phyloP scores from a whole-genome alignment of 2,113 vertebrate genomes.

The Myiozetetes cayanensis region DNA sequence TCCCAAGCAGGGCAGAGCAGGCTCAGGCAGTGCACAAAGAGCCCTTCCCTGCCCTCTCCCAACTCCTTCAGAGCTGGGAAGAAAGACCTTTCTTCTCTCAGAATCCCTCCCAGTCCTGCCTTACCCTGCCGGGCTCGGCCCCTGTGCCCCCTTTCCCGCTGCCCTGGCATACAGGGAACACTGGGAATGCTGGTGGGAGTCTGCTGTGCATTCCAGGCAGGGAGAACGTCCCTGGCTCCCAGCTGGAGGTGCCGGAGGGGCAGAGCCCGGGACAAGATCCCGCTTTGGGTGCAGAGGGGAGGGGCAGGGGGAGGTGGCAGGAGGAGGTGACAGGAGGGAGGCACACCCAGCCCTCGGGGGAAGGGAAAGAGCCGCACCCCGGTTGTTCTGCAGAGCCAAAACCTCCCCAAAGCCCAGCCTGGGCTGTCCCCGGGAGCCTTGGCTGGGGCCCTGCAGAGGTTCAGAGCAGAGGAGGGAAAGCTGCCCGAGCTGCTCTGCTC shows the following conservation, averaged over 20 bases:
- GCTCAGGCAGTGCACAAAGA: not conserved
- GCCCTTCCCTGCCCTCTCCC: not conserved
- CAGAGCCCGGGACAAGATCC: too few relatives aligned
- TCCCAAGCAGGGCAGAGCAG: not conserved
- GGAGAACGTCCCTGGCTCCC: too few relatives aligned
- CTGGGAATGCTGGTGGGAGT: not conserved
- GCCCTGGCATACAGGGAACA: not conserved
- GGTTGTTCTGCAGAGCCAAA: not conserved
- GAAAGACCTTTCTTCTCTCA: not conserved
- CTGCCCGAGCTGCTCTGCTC: not conserved
- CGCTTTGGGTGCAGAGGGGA: too few relatives aligned
- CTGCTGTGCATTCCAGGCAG: too few relatives aligned
- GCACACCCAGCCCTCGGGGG: too few relatives aligned
- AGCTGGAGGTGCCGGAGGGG: too few relatives aligned
- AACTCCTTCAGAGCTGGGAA: not conserved
- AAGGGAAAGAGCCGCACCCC: not conserved
- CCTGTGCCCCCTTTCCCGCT: not conserved
- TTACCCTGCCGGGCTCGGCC: not conserved
- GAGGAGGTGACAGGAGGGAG: too few relatives aligned
- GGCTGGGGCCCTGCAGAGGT: not conserved
- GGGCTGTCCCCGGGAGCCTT: not conserved
- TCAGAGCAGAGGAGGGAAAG: not conserved
- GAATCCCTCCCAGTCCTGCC: not conserved
- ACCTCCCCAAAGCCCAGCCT: not conserved
- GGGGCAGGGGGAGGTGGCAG: too few relatives aligned